phyloP scores from a whole-genome alignment of 2,888 invertebrate genomes.

The Craniophora ligustri region DNA sequence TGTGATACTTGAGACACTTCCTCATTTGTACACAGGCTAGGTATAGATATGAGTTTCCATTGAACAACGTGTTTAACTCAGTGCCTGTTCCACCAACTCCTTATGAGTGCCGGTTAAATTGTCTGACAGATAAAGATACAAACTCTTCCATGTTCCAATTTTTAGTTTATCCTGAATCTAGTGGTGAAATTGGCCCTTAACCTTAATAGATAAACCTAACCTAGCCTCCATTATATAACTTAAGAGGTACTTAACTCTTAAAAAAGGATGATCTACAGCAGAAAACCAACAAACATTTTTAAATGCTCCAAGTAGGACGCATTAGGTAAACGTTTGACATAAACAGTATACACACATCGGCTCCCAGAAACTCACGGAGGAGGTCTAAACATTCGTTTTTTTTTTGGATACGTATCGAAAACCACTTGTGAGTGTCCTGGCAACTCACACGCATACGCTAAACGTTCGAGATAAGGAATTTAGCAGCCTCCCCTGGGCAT shows the following conservation, averaged over 20 bases:
- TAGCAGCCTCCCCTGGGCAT: slow-evolving; percentile 81
- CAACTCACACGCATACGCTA: slow-evolving; percentile 68
- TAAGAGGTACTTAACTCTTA: slow-evolving; percentile 4
- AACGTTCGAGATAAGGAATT: slow-evolving; percentile 85
- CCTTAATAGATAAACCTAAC: too few relatives aligned
- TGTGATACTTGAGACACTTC: slow-evolving; percentile 42
- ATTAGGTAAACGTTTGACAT: slow-evolving; percentile 42
- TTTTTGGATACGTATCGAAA: slow-evolving; percentile 56
- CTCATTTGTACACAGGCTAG: slow-evolving; percentile 22
- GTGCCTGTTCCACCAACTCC: too few relatives aligned
- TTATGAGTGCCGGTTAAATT: too few relatives aligned
- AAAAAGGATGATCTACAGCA: background rate
- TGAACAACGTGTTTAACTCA: background rate
- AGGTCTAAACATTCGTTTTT: slow-evolving; percentile 56
- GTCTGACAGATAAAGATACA: too few relatives aligned
- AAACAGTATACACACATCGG: slow-evolving; percentile 42
- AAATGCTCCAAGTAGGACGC: slow-evolving; percentile 23
- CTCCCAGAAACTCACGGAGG: slow-evolving; percentile 51
- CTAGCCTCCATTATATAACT: too few relatives aligned
- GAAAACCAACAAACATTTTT: slow-evolving; percentile 24
- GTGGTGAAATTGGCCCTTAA: too few relatives aligned
- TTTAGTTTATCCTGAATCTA: too few relatives aligned
- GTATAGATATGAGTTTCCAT: slow-evolving; percentile 11
- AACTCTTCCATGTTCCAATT: too few relatives aligned
- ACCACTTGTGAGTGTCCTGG: slow-evolving; percentile 63